Evolutionary conservation across 1,140 invertebrate species (phyloP), one percentile per base, ranked within the genome.

Genomic region (Eurosta solidaginis): DNA sequence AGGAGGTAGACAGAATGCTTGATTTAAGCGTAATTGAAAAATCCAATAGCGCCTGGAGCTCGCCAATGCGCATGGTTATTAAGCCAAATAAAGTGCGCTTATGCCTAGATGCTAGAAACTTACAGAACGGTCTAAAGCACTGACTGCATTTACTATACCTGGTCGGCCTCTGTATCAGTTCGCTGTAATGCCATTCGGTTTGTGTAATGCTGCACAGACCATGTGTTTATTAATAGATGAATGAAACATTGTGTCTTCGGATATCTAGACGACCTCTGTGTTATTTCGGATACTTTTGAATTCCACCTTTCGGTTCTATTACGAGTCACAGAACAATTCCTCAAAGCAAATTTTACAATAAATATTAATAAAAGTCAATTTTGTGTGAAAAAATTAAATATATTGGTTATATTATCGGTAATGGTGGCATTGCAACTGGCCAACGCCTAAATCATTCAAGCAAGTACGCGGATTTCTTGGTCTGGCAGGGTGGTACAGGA

Each of bases 301-400:
- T n/a, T n/a, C n/a, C n/a, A n/a, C n/a, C n/a, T n/a, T n/a, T n/a
- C n/a, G n/a, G n/a, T n/a, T n/a, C n/a, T n/a, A n/a, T n/a, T n/a
- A n/a, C n/a, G n/a, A n/a, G n/a, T n/a, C n/a, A n/a, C n/a, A n/a
- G 77, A 22, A 74, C 80, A 40, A 17, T 29, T 77, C 3, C 50
- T n/a, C 1, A 63, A 59, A 25, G 85, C 88, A 33, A 83, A 84
- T 29, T 78, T 91, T 2, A 90, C 88, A 29, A 81, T 90, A 4
- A 90, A 89, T 44, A 78, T 88, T 3, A 77, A 81, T 52, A 89
- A 90, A 82, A 87, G 82, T 52, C 75, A 87, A 45, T 90, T 90
- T 79, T 85, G 81, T 33, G 74, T 82, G 29, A 78, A 9, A 78
- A 85, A 45, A 59, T 90, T 6, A 78, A 82, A 27, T 80, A 80